Base-by-base conservation (phyloP, 2,113 vertebrate species). In the Hippoglossus stenolepis region DNA sequence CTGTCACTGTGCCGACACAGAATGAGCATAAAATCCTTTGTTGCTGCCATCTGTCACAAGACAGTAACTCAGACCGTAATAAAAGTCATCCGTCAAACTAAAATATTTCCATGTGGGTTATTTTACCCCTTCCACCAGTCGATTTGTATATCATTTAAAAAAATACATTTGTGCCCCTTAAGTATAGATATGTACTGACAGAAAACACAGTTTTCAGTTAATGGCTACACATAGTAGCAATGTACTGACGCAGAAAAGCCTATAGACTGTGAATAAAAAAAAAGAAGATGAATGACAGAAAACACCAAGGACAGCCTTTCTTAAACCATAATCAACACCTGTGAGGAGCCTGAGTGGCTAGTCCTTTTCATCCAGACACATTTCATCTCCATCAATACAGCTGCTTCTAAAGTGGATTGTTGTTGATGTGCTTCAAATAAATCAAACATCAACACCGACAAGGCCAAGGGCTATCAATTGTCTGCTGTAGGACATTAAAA, bases 351-450 rank as follows among this genome's bases (percentile, higher is more conserved):
- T n/a, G 18, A 8, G 28, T 20, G 51, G 35, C 21, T 28, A 24
- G 24, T 40, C 64, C 53, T 70, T 60, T 13, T 38, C 26, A 38
- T 61, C 59, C 28, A 35, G 17, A 31, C 28, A n/a, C 12, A 68
- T 65, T 68, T 75, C 59, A 49, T 79, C 61, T 65, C 61, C 21
- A 67, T 65, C 63, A 69, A 69, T 63, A 73, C 35, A 67, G 14
- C 59, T 0, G 26, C 43, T 72, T 61, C 13, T 8, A 65, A 74
- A 74, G 54, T 15, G 64, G 74, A 79, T 5, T 49, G 45, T 21
- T 68, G 77, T 24, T 73, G 67, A 71, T 54, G 58, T 65, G 51
- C 53, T 35, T 78, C 51, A 84, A 58, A 65, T 79, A 65, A 75
- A 79, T 79, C 56, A 73, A 79, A 65, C 21, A 0, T 40, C 68